Evolutionary conservation across 1,140 invertebrate species (phyloP), one percentile per base, ranked within the genome.

Genomic region (Araneus ventricosus): DNA sequence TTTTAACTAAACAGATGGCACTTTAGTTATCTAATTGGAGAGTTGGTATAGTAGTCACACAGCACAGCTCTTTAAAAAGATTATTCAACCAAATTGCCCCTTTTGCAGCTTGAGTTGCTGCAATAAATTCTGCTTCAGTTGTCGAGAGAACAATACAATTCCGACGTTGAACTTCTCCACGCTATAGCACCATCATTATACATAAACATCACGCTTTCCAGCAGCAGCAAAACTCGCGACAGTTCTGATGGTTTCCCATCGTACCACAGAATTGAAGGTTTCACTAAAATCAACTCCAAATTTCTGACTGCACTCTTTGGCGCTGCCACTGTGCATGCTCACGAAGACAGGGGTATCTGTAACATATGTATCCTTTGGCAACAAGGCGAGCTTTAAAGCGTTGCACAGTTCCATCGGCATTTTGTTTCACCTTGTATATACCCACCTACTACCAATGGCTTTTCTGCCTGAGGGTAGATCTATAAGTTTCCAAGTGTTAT

Each of bases 271-370:
- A 67, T 45, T 45, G 1, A 45, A 45, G 41, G 41, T 45, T 8
- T 45, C 5, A 8, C 7, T 8, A 8, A 45, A 45, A 90, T 96
- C 95, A 30, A 96, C 88, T 1, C 94, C 95, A 79, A 94, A 80
- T 82, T 94, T 94, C 94, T 96, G 96, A 17, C 90, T 89, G 94
- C 94, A 96, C 34, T 96, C 96, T 94, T 95, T 94, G 8, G 95
- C 95, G n/a, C n/a, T n/a, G n/a, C n/a, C n/a, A n/a, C n/a, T n/a
- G n/a, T n/a, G n/a, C n/a, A n/a, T n/a, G n/a, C n/a, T n/a, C n/a
- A n/a, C n/a, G n/a, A n/a, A n/a, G n/a, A n/a, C n/a, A n/a, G n/a
- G n/a, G n/a, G n/a, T n/a, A n/a, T n/a, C n/a, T n/a, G n/a, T n/a
- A n/a, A n/a, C n/a, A n/a, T n/a, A n/a, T 89, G 94, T 94, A 96